Conservation (phyloP, 30 jellyfish, hydroid and myxozoan genomes). For the Hydra vulgaris region DNA sequence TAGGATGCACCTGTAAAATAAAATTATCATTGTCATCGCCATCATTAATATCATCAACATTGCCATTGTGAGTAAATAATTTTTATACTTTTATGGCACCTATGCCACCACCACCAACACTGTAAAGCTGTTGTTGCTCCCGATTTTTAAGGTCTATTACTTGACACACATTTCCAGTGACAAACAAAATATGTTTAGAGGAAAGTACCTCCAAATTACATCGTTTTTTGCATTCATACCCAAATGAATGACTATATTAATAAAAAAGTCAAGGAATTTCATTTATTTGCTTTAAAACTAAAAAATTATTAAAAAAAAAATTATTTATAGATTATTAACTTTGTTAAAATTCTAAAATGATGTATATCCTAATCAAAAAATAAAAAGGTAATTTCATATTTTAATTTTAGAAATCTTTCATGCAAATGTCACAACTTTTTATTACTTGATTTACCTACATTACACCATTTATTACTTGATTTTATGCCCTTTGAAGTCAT, state of each 20-base stretch:
- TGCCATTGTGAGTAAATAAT: background rate
- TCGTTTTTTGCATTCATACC: constrained; percentile 76
- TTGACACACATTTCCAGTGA: constrained; percentile 72
- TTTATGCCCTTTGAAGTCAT: too few species aligned
- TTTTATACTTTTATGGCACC: constrained; percentile 71
- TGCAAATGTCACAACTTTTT: too few species aligned
- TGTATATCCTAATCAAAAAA: too few species aligned
- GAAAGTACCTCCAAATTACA: constrained; percentile 65
- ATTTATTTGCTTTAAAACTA: too few species aligned
- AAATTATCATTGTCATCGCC: background rate
- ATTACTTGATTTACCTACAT: too few species aligned
- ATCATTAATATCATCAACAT: too few species aligned
- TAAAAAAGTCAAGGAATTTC: background rate
- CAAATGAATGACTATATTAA: constrained; percentile 73
- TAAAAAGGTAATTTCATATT: too few species aligned
- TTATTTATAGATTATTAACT: too few species aligned
- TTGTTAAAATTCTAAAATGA: too few species aligned
- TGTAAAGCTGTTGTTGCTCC: constrained; percentile 36
- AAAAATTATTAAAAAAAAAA: too few species aligned
- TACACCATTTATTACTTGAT: too few species aligned
- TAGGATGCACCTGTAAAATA: constrained; percentile 67
- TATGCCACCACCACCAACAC: constrained; percentile 74
- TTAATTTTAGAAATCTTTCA: too few species aligned
- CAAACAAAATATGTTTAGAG: constrained; percentile 37
- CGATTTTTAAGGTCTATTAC: constrained; percentile 38